Evolutionary conservation across 2,888 invertebrate species (phyloP), one percentile per base, ranked within the genome.

Genomic region (Netelia fuscicornis): DNA sequence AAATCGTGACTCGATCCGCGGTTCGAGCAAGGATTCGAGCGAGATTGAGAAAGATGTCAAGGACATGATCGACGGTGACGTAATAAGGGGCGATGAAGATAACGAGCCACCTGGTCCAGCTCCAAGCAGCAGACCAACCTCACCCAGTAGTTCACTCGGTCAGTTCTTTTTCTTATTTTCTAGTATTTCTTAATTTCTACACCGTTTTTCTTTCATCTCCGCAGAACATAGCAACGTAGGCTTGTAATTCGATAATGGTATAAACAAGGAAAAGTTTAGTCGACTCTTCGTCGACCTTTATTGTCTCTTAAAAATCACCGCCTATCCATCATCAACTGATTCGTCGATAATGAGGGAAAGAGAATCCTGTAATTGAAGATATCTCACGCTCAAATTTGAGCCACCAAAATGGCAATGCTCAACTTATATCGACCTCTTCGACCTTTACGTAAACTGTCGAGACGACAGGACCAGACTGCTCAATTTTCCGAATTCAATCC

Each of bases 51-150:
- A 91, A 74, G 93, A 93, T 48, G 87, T 87, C 56, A 93, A 92
- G 84, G 93, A 93, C 72, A 86, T 92, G 48, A 90, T 92, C 70
- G 93, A 93, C 81, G 93, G 93, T 23, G 93, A 93, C 58, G 90
- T 89, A 30, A 30, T 30, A 5, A 88, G 93, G 58, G 88, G 88
- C 93, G 94, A 95, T 77, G 95, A 93, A 81, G 93, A 93, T 67
- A 92, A 93, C 88, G 94, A 94, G 89, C 93, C 94, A 83, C 92
- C 93, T 64, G 92, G 92, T 79, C 93, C 92, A 17, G 93, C 94
- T 71, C 92, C 94, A 2, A 90, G 92, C 85, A 93, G 93, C 87
- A 90, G 94, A 90, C 93, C 94, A 75, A 89, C 92, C 75, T 92
- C 92, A 44, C 92, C 93, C 44, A 89, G 91, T 80, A 90, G 90